These are phyloP conservation scores for Rhinichthys osculus DNA, from an alignment of 2,797 vertebrate genomes.

Conservation along the genomic window DNA sequence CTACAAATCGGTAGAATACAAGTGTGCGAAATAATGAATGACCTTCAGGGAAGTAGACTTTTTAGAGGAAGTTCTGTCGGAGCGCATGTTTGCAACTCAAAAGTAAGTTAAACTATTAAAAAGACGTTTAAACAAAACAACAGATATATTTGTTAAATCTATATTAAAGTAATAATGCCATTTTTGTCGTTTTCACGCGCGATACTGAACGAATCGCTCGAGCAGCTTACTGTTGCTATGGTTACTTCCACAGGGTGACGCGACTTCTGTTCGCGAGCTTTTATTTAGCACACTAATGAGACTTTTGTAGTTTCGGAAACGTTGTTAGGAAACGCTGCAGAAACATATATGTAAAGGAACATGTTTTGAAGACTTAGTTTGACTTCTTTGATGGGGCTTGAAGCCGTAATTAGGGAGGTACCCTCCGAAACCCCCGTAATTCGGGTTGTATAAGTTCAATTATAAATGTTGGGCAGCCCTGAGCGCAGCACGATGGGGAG, in stretches of 20 bases:
- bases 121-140: not conserved
- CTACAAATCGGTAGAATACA: not conserved
- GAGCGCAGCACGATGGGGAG: slow-evolving; percentile 30
- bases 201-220: not conserved
- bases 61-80: not conserved
- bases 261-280: not conserved
- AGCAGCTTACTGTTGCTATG: not conserved
- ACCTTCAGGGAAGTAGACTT: not conserved
- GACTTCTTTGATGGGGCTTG: not conserved
- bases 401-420: not conserved
- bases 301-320: not conserved
- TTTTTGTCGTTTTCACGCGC: not conserved
- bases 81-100: not conserved
- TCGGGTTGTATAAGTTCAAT: not conserved
- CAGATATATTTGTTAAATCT: not conserved
- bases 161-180: not conserved
- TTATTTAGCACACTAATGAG: not conserved
- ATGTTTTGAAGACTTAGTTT: not conserved
- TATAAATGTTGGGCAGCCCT: slow-evolving; percentile 24
- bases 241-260: not conserved
- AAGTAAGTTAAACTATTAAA: not conserved
- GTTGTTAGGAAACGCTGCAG: not conserved
- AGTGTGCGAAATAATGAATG: not conserved
- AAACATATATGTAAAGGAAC: not conserved
- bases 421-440: not conserved